Evolutionary conservation across 2,888 invertebrate species (phyloP), one percentile per base, ranked within the genome.

Genomic region (Anodontia alba): DNA sequence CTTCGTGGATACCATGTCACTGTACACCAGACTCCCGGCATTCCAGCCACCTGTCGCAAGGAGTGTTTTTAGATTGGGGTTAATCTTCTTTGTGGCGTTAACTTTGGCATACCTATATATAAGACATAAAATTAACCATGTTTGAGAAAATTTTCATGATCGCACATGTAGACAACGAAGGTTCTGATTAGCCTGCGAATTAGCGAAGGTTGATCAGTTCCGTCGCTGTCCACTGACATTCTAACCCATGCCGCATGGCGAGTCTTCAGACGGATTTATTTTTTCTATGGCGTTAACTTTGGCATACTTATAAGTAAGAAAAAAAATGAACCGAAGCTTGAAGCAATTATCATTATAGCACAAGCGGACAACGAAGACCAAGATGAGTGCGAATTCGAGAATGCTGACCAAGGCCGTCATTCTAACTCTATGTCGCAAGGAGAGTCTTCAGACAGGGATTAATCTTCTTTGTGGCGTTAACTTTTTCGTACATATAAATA

Each of bases 41-140:
- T 87, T 91, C 91, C 91, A 91, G 17, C 91, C 91, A 12, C 91
- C 91, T 23, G 89, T 80, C 23, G 91, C 91, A 33, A 91, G 62
- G 62, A 91, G 66, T n/a, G 88, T 88, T 73, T 87, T 89, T 36
- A 91, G 68, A 26, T 78, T 57, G 1, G 87, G 86, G 76, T 91
- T 89, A 66, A 73, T 69, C 57, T 82, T 78, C 83, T 90, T 91
- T 33, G 90, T 38, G 68, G 84, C 84, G 57, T 87, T 90, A 1
- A 91, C 78, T 68, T 84, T 80, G 20, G 79, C 86, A 71, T 91
- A 90, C 87, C 90, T 91, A 42, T 20, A 81, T 68, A 36, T 38
- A 72, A 62, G 38, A 10, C n/a, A n/a, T n/a, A n/a, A 69, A 54
- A 43, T n/a, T n/a, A n/a, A n/a, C n/a, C n/a, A n/a, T n/a, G n/a